These are phyloP conservation scores for Diorhabda sublineata DNA, from an alignment of 1,140 invertebrate genomes.

Conservation along the genomic window DNA sequence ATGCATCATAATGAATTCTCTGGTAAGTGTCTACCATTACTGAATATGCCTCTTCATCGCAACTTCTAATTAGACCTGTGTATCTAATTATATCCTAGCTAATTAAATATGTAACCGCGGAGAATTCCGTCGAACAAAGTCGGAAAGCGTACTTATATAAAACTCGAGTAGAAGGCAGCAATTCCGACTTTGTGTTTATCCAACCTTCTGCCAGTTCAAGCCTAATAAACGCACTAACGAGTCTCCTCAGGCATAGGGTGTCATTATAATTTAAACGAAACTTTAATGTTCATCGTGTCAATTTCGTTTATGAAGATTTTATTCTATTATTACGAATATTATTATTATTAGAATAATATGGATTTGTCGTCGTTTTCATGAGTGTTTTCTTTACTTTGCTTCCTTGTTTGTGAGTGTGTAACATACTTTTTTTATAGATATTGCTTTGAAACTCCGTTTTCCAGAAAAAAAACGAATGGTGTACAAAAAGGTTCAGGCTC, in stretches of 20 bases:
- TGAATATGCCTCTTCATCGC: slow-evolving; percentile 17
- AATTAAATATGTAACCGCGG: slow-evolving; percentile 44
- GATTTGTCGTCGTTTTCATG: too few species aligned
- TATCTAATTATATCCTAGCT: slow-evolving; percentile 43
- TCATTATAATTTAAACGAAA: too few species aligned
- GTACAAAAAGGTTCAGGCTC: too few species aligned
- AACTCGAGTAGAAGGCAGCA: slow-evolving; percentile 42
- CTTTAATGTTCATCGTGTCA: too few species aligned
- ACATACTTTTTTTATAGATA: too few species aligned
- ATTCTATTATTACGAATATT: too few species aligned
- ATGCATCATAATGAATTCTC: slow-evolving; percentile 22
- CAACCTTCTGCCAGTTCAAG: slow-evolving; percentile 40
- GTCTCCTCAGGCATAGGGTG: neutral
- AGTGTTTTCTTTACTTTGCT: too few species aligned
- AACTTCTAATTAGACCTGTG: slow-evolving; percentile 41
- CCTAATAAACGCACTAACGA: slow-evolving; percentile 41
- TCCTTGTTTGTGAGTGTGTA: too few species aligned
- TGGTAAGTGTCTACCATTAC: slow-evolving; percentile 1
- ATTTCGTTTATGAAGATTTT: too few species aligned
- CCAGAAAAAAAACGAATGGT: too few species aligned
- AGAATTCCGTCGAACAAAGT: slow-evolving; percentile 37
- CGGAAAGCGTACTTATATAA: slow-evolving; percentile 37
- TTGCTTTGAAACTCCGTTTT: too few species aligned
- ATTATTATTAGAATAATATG: too few species aligned
- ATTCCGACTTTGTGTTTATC: slow-evolving; percentile 40